These are phyloP conservation scores for Euplagia quadripunctaria DNA, from an alignment of 2,888 invertebrate genomes.

Conservation along the genomic window DNA sequence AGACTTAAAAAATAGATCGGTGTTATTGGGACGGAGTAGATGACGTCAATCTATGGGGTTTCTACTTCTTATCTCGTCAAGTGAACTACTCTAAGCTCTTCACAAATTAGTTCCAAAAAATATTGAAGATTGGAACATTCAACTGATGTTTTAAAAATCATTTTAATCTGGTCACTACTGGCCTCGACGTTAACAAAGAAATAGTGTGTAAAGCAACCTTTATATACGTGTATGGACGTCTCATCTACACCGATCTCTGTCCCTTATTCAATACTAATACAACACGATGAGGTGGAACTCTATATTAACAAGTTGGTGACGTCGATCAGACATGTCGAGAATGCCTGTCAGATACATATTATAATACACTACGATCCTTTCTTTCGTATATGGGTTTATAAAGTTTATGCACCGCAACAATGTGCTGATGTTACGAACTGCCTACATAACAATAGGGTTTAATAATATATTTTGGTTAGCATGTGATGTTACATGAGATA, in stretches of 20 bases:
- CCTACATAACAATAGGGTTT: background rate
- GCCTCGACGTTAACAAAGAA: background rate
- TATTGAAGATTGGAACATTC: too few relatives aligned
- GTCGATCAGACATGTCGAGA: background rate
- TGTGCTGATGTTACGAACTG: background rate
- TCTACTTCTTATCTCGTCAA: background rate
- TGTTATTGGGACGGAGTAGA: background rate
- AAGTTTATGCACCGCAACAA: background rate
- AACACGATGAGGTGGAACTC: background rate
- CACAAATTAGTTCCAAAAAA: background rate
- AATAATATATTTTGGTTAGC: background rate
- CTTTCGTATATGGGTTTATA: too few relatives aligned
- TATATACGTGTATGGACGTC: too few relatives aligned
- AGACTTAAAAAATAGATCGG: background rate
- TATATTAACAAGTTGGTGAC: background rate
- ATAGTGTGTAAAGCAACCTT: too few relatives aligned
- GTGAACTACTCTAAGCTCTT: too few relatives aligned
- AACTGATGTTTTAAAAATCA: background rate
- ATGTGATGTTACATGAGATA: constrained; percentile 5
- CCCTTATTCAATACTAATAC: background rate
- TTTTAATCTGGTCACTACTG: background rate
- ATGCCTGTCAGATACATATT: background rate
- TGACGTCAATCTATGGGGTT: background rate
- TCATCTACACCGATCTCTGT: background rate
- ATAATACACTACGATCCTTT: too few relatives aligned